Percentiles rank a stretch among this genome's conserved stretches.
These are phyloP conservation scores for Drosophila histrio DNA, from an alignment of 2,888 invertebrate species.

Conservation along the genomic window DNA sequence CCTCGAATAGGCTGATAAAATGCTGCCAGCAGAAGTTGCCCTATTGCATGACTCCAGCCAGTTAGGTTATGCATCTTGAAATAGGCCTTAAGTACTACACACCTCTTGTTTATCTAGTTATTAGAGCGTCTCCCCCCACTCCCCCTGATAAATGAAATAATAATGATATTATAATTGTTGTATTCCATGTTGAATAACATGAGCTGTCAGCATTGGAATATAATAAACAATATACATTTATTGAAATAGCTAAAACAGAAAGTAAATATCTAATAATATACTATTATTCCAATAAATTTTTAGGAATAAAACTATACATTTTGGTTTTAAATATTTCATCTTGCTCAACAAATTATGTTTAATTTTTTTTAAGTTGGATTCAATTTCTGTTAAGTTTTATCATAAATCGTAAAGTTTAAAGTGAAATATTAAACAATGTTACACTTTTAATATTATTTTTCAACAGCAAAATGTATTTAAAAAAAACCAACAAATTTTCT, in stretches of 20 bases:
- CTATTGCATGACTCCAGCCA: conserved; percentile 27
- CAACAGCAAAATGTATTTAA: neutral
- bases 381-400: too few species aligned
- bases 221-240: too few species aligned
- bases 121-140: conserved; percentile 31
- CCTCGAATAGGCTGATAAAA: conserved; percentile 51
- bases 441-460: neutral
- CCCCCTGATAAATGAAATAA: conserved; percentile 13
- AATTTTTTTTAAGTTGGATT: too few species aligned
- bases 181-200: conserved; percentile 3
- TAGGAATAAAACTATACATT: too few species aligned
- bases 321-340: too few species aligned
- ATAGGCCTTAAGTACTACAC: neutral
- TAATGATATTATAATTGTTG: conserved; percentile 58
- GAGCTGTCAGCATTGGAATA: neutral
- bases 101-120: conserved; percentile 35
- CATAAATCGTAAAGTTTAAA: too few species aligned
- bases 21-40: conserved; percentile 19
- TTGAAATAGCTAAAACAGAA: neutral
- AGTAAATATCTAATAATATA: too few species aligned
- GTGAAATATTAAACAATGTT: too few species aligned
- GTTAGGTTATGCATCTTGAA: conserved; percentile 26
- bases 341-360: too few species aligned
- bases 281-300: too few species aligned
- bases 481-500: neutral